Evolutionary conservation across 2,888 invertebrate species (phyloP), one percentile per base, ranked within the genome.

Genomic region (Elysia crispata): DNA sequence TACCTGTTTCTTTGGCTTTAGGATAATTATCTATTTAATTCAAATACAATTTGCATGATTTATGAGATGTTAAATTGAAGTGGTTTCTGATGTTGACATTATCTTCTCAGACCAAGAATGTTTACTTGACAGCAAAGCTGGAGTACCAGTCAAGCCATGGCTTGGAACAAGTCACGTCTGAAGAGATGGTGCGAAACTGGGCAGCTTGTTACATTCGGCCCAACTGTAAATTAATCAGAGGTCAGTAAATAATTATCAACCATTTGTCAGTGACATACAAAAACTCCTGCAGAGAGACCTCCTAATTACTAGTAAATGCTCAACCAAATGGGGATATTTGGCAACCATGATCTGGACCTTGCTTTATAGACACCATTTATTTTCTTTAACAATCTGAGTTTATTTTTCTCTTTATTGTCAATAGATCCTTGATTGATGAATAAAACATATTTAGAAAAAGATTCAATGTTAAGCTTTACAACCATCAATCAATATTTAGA

Each of bases 121-220:
- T 89, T 1, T 85, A 87, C 76, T 62, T 90, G 6, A 54, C 83
- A 1, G 86, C 88, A 0, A 90, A 90, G 83, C 81, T 90, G 81
- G 90, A 90, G 81, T 89, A 89, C 79, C 90, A 90, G 83, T 79
- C 86, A 8, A 78, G 75, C 25, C 85, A 84, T 81, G 90, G 90
- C 0, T 78, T 86, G 74, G 90, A 90, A 77, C 86, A 87, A 77
- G 81, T 85, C 11, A 87, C 89, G 1, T 64, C 83, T 8, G 86
- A 83, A 76, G 90, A 90, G 69, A 81, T 82, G 25, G 83, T 86
- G 0, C 83, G 83, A 23, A 83, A 85, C 60, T 90, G 90, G 90
- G 85, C 87, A 11, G 84, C 88, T 8, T 84, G 87, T 1, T 87
- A 85, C 75, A 79, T 89, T 41, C 79, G 89, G 76, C 88, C 89